Percentiles rank a stretch among this genome's conserved stretches.
Evolutionary conservation across 1,140 invertebrate genomes (phyloP).

Genomic region (Rhynchophorus ferrugineus): DNA sequence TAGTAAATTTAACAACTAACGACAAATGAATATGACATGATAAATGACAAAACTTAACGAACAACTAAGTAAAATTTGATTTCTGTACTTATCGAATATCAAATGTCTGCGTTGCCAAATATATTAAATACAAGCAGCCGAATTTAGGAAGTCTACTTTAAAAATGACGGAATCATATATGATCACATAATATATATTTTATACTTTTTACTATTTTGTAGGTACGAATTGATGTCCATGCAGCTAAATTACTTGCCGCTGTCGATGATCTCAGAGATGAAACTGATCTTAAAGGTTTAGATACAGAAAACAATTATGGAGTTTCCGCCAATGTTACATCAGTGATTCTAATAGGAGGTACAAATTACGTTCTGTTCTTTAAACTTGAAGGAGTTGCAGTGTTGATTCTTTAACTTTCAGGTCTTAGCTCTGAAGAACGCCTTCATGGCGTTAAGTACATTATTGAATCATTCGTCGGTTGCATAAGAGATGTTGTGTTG

Average conservation of each 20-base stretch:
- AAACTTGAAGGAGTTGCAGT: not conserved
- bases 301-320: slow-evolving; percentile 74
- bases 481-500: slow-evolving; percentile 76
- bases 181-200: too few species aligned
- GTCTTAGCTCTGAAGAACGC: slow-evolving; percentile 75
- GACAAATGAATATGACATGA: too few species aligned
- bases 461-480: slow-evolving; percentile 86
- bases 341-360: slow-evolving; percentile 82
- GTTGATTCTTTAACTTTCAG: slow-evolving; percentile 41
- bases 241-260: slow-evolving; percentile 68
- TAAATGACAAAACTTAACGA: too few species aligned
- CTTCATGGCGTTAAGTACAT: slow-evolving; percentile 83
- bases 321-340: slow-evolving; percentile 75
- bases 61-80: too few species aligned
- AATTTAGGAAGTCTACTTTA: not conserved
- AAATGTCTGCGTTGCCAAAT: too few species aligned
- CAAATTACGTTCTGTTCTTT: not conserved
- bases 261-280: slow-evolving; percentile 76
- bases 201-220: too few species aligned
- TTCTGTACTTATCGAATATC: too few species aligned
- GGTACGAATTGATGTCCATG: slow-evolving; percentile 76
- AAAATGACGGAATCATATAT: too few species aligned
- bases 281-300: slow-evolving; percentile 69
- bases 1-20: too few species aligned
- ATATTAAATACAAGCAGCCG: too few species aligned